A percentile compares a stretch with the other conserved stretches of the same genome.
Evolutionary conservation across 64 coral and sea anemone genomes (phyloP).

Genomic region (Stylophora pistillata): DNA sequence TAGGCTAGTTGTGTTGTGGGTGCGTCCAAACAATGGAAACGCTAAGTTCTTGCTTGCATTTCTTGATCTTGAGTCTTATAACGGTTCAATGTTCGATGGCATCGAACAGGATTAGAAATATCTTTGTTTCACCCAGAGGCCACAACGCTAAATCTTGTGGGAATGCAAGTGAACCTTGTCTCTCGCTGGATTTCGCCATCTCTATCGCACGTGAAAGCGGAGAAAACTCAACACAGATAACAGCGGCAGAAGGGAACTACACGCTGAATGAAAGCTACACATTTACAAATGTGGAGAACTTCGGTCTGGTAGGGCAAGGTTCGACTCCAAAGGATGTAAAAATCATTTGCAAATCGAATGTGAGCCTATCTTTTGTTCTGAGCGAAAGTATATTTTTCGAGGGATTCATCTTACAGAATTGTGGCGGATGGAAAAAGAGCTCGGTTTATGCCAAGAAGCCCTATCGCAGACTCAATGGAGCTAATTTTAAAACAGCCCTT

Average conservation of each 20-base stretch:
- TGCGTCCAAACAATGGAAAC: neutral
- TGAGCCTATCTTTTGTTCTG: slow-evolving; percentile 66
- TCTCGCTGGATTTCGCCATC: slow-evolving; percentile 51
- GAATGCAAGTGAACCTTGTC: slow-evolving; percentile 15
- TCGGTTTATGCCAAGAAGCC: slow-evolving; percentile 50
- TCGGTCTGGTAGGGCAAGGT: slow-evolving; percentile 48
- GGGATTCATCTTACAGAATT: slow-evolving; percentile 58
- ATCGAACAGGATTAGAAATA: slow-evolving; percentile 31
- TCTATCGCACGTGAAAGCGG: neutral
- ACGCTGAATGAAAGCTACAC: slow-evolving; percentile 30
- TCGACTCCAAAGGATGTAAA: slow-evolving; percentile 13
- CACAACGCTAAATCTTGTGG: slow-evolving; percentile 7
- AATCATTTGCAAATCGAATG: slow-evolving; percentile 58
- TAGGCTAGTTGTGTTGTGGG: too few relatives aligned
- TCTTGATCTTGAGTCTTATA: neutral
- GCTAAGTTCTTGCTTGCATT: neutral
- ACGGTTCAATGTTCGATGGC: neutral
- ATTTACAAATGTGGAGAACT: slow-evolving; percentile 50
- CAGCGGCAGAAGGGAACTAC: slow-evolving; percentile 48
- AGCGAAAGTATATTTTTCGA: slow-evolving; percentile 64
- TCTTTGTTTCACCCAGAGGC: slow-evolving; percentile 58
- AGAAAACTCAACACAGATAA: slow-evolving; percentile 66
- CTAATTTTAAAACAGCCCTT: slow-evolving; percentile 52
- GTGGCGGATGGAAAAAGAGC: slow-evolving; percentile 60
- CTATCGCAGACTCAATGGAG: slow-evolving; percentile 15